Conservation (phyloP, 2,797 vertebrate genomes). For the Tympanoctomys barrerae region DNA sequence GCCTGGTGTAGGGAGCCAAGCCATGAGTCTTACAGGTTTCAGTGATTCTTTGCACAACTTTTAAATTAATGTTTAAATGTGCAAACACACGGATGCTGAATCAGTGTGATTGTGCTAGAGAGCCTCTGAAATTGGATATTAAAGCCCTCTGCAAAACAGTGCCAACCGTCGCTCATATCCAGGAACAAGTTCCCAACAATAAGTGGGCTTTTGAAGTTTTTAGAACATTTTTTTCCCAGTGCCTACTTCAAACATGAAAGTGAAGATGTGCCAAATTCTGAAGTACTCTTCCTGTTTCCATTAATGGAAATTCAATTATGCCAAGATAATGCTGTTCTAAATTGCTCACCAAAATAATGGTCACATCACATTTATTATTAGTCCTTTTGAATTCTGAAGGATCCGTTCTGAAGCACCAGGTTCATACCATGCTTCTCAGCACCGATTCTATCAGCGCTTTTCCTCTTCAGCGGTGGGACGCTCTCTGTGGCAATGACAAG, state of each 20-base stretch:
- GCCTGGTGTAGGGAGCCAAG: neutral
- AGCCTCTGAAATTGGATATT: conserved; percentile 73
- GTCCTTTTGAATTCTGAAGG: conserved; percentile 73
- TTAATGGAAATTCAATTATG: conserved; percentile 73
- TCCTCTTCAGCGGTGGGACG: neutral
- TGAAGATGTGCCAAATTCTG: conserved; percentile 70
- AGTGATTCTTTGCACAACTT: conserved; percentile 60
- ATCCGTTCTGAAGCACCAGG: conserved; percentile 49
- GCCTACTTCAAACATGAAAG: conserved; percentile 73
- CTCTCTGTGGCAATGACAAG: neutral
- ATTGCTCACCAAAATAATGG: conserved; percentile 76
- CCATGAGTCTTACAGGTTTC: conserved; percentile 28
- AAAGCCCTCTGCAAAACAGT: conserved; percentile 64
- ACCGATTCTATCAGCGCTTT: conserved; percentile 43
- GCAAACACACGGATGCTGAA: conserved; percentile 34
- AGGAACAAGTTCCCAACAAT: conserved; percentile 45
- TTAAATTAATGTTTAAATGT: conserved; percentile 56
- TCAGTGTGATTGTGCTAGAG: neutral
- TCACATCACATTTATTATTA: conserved; percentile 73
- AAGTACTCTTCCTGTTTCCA: conserved; percentile 67
- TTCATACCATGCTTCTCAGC: conserved; percentile 27
- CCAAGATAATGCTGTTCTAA: conserved; percentile 77
- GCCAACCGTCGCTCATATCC: conserved; percentile 63
- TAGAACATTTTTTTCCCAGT: conserved; percentile 52
- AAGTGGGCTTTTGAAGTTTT: conserved; percentile 73